These are phyloP conservation scores for Trichomalopsis sarcophagae DNA, from an alignment of 1,140 invertebrate genomes.

Conservation along the genomic window DNA sequence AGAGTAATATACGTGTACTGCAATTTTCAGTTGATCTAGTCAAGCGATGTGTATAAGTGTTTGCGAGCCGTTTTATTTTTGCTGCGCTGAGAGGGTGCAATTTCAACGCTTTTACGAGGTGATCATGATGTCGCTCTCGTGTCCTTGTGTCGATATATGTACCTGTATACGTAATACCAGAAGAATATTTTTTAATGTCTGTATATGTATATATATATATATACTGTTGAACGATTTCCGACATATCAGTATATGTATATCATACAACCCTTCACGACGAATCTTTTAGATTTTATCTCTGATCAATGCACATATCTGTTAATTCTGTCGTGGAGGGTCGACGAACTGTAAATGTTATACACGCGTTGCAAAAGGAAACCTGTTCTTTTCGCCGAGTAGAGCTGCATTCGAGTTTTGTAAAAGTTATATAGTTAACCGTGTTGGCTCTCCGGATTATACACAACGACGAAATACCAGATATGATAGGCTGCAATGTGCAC, in stretches of 20 bases:
- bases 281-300: not conserved
- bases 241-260: not conserved
- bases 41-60: constrained; percentile 13
- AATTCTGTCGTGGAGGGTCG: not conserved
- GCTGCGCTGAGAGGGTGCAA: not conserved
- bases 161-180: constrained; percentile 5
- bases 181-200: constrained; percentile 19
- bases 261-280: not conserved
- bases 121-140: not conserved
- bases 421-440: not conserved
- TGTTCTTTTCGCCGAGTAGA: not conserved
- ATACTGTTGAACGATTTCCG: not conserved
- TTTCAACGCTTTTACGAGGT: not conserved
- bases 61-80: not conserved
- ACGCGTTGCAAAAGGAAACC: not conserved
- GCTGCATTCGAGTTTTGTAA: not conserved
- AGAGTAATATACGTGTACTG: not conserved
- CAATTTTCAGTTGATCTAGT: constrained; percentile 43
- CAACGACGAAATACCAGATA: not conserved
- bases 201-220: not conserved
- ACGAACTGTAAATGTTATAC: not conserved
- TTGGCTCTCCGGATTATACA: not conserved
- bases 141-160: constrained; percentile 6
- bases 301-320: not conserved
- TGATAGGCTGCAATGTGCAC: not conserved